Evolutionary conservation across 2,113 vertebrate species (phyloP).

Genomic region (Chaetorhynchus papuensis): DNA sequence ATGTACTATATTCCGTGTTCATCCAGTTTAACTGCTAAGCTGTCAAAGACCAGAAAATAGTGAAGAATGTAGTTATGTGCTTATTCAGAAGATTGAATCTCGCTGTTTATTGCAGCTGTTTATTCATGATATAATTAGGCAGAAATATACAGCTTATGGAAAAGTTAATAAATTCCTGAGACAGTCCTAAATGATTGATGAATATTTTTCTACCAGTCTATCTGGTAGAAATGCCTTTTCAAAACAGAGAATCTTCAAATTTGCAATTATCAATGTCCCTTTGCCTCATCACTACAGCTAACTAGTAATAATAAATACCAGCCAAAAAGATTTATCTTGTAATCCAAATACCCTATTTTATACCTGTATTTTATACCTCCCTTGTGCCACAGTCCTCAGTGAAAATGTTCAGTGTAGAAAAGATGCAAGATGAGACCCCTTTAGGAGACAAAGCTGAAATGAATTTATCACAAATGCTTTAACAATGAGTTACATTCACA

Average conservation of each 20-base stretch:
- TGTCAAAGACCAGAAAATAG: constrained; percentile 32
- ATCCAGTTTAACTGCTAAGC: constrained; percentile 44
- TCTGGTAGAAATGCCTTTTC: neutral
- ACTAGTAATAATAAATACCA: neutral
- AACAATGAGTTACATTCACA: neutral
- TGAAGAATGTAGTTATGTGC: neutral
- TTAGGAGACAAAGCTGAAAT: neutral
- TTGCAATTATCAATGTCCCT: neutral
- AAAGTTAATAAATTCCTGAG: constrained; percentile 43
- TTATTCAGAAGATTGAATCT: constrained; percentile 22
- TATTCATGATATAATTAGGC: constrained; percentile 13
- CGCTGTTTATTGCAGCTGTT: neutral
- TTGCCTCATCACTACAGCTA: neutral
- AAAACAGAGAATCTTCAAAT: neutral
- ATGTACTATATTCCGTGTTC: neutral
- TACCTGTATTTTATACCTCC: neutral
- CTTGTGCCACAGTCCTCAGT: neutral
- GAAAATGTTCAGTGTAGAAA: neutral
- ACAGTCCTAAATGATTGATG: constrained; percentile 20
- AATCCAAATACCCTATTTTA: neutral
- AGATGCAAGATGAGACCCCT: neutral
- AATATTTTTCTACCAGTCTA: neutral
- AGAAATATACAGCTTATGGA: constrained; percentile 16
- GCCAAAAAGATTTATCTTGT: neutral
- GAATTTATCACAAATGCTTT: neutral